These are phyloP conservation scores for Armadillidium nasatum DNA, from an alignment of 1,140 invertebrate species.

Conservation along the genomic window DNA sequence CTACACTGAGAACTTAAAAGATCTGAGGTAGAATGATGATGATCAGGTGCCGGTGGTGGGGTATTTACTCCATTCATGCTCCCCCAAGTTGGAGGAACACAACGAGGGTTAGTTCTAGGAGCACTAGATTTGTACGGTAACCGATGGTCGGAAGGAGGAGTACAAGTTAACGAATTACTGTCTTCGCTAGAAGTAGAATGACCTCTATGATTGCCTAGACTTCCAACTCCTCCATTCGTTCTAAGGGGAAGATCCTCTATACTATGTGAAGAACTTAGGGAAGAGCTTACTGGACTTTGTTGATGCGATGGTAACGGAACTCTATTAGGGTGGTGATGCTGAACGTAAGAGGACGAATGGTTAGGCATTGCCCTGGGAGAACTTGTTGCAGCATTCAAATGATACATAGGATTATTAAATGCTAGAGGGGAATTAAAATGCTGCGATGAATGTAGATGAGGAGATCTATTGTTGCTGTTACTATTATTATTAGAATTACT, in stretches of 20 bases:
- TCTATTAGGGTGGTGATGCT: constrained; percentile 34
- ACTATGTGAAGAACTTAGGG: constrained; percentile 46
- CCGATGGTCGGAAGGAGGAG: constrained; percentile 46
- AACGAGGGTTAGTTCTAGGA: constrained; percentile 48
- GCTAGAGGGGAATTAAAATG: constrained; percentile 62
- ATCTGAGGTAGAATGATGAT: constrained; percentile 42
- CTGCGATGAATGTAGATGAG: constrained; percentile 34
- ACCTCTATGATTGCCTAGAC: constrained; percentile 35
- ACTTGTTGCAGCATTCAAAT: constrained; percentile 45
- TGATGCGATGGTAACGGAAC: constrained; percentile 34
- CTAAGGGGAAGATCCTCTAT: constrained; percentile 44
- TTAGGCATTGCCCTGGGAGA: constrained; percentile 37
- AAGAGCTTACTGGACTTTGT: constrained; percentile 43
- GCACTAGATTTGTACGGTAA: constrained; percentile 47
- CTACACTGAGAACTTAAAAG: constrained; percentile 33
- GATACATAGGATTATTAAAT: constrained; percentile 80
- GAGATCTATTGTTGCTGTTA: constrained; percentile 35
- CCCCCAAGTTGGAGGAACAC: constrained; percentile 37
- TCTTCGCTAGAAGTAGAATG: constrained; percentile 41
- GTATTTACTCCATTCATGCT: constrained; percentile 21
- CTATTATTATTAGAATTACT: constrained; percentile 28
- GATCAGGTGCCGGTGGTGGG: constrained; percentile 30
- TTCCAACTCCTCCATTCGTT: constrained; percentile 34
- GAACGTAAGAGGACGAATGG: constrained; percentile 27
- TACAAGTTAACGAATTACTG: constrained; percentile 44